Base-by-base conservation (phyloP, 2,113 vertebrate genomes). In the Nesogale talazaci region DNA sequence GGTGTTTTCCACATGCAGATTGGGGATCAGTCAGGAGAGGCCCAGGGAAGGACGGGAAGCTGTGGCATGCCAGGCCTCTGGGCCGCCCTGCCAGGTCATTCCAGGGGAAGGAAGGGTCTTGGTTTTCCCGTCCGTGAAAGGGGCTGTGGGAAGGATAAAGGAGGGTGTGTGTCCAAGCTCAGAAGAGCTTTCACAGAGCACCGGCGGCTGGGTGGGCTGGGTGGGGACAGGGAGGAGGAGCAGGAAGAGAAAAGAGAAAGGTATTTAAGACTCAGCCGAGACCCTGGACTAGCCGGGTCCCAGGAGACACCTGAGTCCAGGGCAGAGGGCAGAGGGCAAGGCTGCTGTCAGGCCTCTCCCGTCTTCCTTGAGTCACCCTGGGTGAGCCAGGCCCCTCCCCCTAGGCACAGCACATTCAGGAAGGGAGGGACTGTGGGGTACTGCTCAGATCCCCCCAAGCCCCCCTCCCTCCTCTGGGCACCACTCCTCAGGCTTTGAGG, bases 291-390 rank as follows among this genome's bases (percentile, higher is more conserved):
- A 23, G 87, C 56, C 63, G 77, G 81, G 31, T 86, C 25, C 72
- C 92, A 76, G 70, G 63, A 74, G 34, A 36, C 46, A 1, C 42
- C 56, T 56, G 83, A 83, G 34, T 40, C 7, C 22, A 76, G 85
- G 46, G 3, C 90, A 63, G 65, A 94, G 88, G 61, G 34, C 69
- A 80, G 76, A 82, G 83, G 52, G 22, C 59, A n/a, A 31, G 61
- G 88, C 57, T 34, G 38, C 36, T 46, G 36, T 34, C 46, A 0
- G 15, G 70, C 75, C 70, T 80, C 74, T 74, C 56, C 92, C 63
- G 42, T 85, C 81, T 25, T 36, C 79, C 75, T 31, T 10, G 81
- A 38, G 75, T 67, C 61, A 65, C 19, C 74, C 46, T 31, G 34
- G 17, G 46, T 52, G 46, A 52, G 46, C 19, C 5, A 6, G 31